These are phyloP conservation scores for Hydra vulgaris DNA, from an alignment of 30 jellyfish, hydroid and myxozoan species.

Conservation along the genomic window DNA sequence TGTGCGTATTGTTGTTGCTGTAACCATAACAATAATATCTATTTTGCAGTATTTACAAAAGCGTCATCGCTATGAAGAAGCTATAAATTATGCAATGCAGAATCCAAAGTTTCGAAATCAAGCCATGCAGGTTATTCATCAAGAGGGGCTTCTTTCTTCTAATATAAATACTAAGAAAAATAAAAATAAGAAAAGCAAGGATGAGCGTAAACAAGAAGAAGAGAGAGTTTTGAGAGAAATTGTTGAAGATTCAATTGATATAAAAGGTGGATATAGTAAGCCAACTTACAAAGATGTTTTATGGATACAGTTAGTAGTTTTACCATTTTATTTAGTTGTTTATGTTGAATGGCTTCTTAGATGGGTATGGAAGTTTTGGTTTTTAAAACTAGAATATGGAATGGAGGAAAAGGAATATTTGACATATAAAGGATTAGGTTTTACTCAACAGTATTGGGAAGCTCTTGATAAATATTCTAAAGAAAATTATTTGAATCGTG, in stretches of 20 bases:
- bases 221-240: constrained; percentile 67
- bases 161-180: constrained; percentile 57
- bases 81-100: constrained; percentile 89
- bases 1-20: constrained; percentile 87
- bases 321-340: constrained; percentile 11
- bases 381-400: constrained; percentile 64
- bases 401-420: constrained; percentile 68
- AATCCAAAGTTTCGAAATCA: constrained; percentile 86
- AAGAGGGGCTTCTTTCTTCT: constrained; percentile 57
- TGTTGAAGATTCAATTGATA: constrained; percentile 87
- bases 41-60: constrained; percentile 63
- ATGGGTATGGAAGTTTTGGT: constrained; percentile 85
- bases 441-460: constrained; percentile 78
- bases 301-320: constrained; percentile 38
- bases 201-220: constrained; percentile 78
- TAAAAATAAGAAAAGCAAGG: constrained; percentile 48
- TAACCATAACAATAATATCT: constrained; percentile 67
- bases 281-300: constrained; percentile 60
- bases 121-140: constrained; percentile 91
- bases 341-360: constrained; percentile 30
- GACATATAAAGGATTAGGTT: constrained; percentile 54
- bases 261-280: constrained; percentile 84
- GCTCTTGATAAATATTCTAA: constrained; percentile 67
- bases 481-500: constrained; percentile 43
- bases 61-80: constrained; percentile 80